A percentile compares a stretch with the other conserved stretches of the same genome.
phyloP scores from a whole-genome alignment of 2,113 vertebrate species.

The Nothobranchius furzeri region DNA sequence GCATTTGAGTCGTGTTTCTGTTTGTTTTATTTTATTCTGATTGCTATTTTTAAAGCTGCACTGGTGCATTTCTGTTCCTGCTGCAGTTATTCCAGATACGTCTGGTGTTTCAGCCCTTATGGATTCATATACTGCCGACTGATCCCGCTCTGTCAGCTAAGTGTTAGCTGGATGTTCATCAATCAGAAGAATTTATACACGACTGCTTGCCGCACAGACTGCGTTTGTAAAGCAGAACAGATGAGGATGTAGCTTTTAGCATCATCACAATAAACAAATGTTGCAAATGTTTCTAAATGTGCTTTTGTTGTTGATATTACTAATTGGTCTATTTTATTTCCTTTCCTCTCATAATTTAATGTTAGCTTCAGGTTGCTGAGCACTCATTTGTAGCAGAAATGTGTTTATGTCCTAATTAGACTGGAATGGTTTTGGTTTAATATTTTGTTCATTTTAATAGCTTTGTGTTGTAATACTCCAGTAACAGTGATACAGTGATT shows the following conservation, averaged over 20 bases:
- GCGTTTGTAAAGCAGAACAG: background rate
- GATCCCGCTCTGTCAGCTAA: constrained; percentile 20
- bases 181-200: background rate
- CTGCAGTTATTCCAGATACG: background rate
- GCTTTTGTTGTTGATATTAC: constrained; percentile 11
- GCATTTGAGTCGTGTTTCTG: too few species aligned
- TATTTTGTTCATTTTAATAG: background rate
- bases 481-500: background rate
- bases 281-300: background rate
- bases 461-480: constrained; percentile 11
- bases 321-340: too few species aligned
- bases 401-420: background rate
- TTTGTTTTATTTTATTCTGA: background rate
- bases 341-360: constrained; percentile 5
- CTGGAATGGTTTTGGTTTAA: background rate
- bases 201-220: background rate
- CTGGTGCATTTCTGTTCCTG: background rate
- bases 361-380: background rate
- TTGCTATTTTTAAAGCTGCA: background rate
- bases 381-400: constrained; percentile 36
- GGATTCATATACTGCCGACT: constrained; percentile 7
- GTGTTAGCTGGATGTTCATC: background rate
- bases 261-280: constrained; percentile 2
- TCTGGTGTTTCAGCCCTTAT: background rate
- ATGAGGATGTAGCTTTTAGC: constrained; percentile 52